Evolutionary conservation across 2,113 vertebrate species (phyloP).

Genomic region (Menidia beryllina): DNA sequence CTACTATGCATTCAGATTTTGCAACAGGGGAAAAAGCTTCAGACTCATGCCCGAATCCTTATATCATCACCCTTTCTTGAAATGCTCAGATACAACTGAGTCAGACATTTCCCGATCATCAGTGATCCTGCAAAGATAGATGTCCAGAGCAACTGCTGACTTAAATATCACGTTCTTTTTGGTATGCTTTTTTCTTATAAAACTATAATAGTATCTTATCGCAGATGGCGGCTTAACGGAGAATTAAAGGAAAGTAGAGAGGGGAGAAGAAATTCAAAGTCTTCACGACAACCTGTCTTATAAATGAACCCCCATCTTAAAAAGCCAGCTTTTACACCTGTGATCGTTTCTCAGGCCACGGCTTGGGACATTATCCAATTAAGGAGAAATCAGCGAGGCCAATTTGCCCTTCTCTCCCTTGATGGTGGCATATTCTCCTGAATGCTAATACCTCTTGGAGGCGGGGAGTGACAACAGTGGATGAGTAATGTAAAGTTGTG

Average conservation of each 20-base stretch:
- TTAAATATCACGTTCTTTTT: not conserved
- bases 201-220: no score
- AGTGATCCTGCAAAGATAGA: not conserved
- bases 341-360: slow-evolving; percentile 58
- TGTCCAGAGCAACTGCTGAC: not conserved
- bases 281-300: slow-evolving; percentile 44
- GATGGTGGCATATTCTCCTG: slow-evolving; percentile 60
- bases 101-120: not conserved
- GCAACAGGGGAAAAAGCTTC: not conserved
- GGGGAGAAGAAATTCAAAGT: slow-evolving; percentile 31
- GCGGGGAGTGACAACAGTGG: slow-evolving; percentile 51
- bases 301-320: slow-evolving; percentile 17
- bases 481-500: slow-evolving; percentile 61
- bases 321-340: slow-evolving; percentile 42
- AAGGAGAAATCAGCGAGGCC: slow-evolving; percentile 73
- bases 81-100: not conserved
- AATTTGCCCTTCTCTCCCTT: slow-evolving; percentile 74
- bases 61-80: no score
- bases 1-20: not conserved
- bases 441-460: slow-evolving; percentile 72
- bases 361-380: slow-evolving; percentile 75
- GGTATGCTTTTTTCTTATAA: no score
- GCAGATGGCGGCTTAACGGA: slow-evolving; percentile 1
- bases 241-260: slow-evolving; percentile 23
- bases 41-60: no score